These are phyloP conservation scores for Bostrychus sinensis DNA, from an alignment of 2,113 vertebrate genomes.

Conservation along the genomic window DNA sequence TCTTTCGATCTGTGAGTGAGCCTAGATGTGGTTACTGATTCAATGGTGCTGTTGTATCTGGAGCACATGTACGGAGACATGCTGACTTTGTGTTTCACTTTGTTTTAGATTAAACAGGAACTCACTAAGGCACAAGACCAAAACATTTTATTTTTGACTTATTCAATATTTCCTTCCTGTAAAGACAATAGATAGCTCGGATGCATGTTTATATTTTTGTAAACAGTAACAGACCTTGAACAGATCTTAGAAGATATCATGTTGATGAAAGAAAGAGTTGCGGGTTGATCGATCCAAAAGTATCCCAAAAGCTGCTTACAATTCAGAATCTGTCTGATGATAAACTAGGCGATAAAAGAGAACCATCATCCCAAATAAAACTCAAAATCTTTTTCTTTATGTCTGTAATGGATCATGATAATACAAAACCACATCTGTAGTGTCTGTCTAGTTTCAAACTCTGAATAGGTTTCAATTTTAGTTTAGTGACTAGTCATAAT, in stretches of 20 bases:
- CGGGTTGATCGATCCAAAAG: background rate
- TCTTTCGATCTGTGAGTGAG: constrained; percentile 25
- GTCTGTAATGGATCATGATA: background rate
- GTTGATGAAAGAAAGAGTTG: constrained; percentile 4
- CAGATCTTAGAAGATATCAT: constrained; percentile 8
- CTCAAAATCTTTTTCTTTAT: background rate
- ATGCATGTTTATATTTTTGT: constrained; percentile 2
- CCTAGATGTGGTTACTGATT: constrained; percentile 3
- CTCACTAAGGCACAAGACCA: constrained; percentile 13
- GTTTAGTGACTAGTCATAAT: background rate
- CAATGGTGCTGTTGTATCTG: constrained; percentile 18
- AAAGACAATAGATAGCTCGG: constrained; percentile 17
- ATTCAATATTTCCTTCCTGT: constrained; percentile 17
- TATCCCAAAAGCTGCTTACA: background rate
- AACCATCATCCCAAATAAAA: background rate
- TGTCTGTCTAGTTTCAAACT: background rate
- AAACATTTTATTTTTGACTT: constrained; percentile 6
- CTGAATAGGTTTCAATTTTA: background rate
- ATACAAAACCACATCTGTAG: background rate
- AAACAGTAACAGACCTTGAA: background rate
- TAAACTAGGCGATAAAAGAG: background rate
- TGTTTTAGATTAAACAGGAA: constrained; percentile 5
- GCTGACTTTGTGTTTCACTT: constrained; percentile 7
- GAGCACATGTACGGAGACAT: constrained; percentile 15
- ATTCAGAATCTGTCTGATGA: background rate